Percentiles rank a stretch among this genome's conserved stretches.
phyloP scores from a whole-genome alignment of 1,140 invertebrate genomes.

The Drosophila rufa region DNA sequence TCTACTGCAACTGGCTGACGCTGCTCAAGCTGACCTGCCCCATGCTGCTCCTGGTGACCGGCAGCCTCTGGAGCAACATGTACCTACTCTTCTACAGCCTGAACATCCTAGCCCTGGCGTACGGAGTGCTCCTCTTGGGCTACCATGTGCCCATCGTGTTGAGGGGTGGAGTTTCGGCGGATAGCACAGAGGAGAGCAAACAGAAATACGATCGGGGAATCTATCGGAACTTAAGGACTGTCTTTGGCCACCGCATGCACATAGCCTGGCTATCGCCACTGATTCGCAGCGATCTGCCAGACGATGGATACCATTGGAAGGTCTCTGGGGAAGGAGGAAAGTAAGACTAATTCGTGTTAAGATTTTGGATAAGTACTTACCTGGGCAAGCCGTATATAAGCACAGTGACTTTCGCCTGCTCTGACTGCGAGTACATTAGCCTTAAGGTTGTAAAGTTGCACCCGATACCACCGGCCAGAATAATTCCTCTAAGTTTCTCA shows the following conservation, averaged over 20 bases:
- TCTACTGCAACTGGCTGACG: constrained; percentile 86
- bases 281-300: constrained; percentile 90
- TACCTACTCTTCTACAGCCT: constrained; percentile 90
- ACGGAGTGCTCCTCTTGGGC: constrained; percentile 88
- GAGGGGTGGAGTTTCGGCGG: constrained; percentile 69
- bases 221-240: constrained; percentile 88
- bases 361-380: constrained; percentile 8
- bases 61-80: constrained; percentile 79
- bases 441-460: constrained; percentile 53
- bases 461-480: constrained; percentile 53
- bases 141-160: constrained; percentile 89
- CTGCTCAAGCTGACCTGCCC: constrained; percentile 89
- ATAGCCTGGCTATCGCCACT: constrained; percentile 91
- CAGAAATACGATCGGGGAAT: constrained; percentile 90
- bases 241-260: constrained; percentile 92
- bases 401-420: constrained; percentile 34
- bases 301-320: constrained; percentile 90
- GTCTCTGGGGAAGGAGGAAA: background rate
- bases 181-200: constrained; percentile 41
- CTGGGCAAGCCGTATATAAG: constrained; percentile 52
- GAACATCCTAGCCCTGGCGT: constrained; percentile 89
- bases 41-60: constrained; percentile 87
- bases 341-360: constrained; percentile 11
- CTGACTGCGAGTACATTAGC: background rate
- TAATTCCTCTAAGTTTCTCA: constrained; percentile 5